Base-by-base conservation (phyloP, 2,113 vertebrate genomes). In the Caranx melampygus region DNA sequence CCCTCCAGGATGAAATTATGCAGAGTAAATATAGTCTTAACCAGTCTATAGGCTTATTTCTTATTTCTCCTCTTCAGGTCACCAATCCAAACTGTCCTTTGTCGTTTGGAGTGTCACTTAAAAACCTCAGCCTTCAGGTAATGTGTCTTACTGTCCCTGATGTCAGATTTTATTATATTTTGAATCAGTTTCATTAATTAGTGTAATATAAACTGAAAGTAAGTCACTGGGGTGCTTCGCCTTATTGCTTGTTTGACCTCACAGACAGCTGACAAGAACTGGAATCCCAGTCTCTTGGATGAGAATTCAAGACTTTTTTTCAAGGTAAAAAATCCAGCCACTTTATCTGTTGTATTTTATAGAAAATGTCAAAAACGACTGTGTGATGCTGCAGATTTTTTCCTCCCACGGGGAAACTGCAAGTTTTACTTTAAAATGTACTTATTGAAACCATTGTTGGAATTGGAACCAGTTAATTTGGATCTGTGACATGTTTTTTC, bases 101-200 rank as follows among this genome's bases (percentile, higher is more conserved):
- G 69, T 98, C 98, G 20, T 97, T 98, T 92, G 98, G 98, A 64
- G 94, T 99, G 79, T 98, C 98, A 5, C 96, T 99, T 85, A 96
- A 98, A 87, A 99, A 99, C 92, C 94, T 99, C 89, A 99, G 98
- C 89, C 95, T 99, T 84, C 97, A 99, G 96, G 97, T 99, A 96
- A 87, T 76, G 37, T 64, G 4, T 49, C 55, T 18, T 55, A 18
- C 54, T 67, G 6, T 70, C 9, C 54, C 16, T 62, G 10, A 1
- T 35, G 8, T 63, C 5, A 20, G 8, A 44, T 64, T 8, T 45
- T 60, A 20, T 65, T n/a, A 12, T 44, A 11, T 60, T n/a, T 69
- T 42, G 20, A 35, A 34, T 49, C 37, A 69, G 54, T 16, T 44
- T 72, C 2, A 26, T n/a, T n/a, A 35, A 33, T 58, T n/a, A 44